Percentiles rank a stretch among this genome's conserved stretches.
Conservation (phyloP, 2,113 vertebrate genomes). For the Gracilinanus agilis region DNA sequence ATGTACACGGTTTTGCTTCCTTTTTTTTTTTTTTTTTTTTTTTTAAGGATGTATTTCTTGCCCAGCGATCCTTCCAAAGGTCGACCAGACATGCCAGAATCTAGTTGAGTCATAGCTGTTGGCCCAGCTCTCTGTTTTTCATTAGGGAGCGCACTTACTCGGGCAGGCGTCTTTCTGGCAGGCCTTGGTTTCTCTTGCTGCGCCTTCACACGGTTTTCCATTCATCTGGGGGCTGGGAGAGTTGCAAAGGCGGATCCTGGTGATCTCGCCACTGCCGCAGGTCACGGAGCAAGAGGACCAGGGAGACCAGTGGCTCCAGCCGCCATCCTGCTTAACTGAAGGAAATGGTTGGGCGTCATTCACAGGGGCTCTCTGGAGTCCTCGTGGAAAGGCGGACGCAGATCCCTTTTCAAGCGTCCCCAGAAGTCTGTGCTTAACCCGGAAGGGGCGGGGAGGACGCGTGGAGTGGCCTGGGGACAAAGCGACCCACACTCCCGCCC, state of each 20-base stretch:
- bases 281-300: constrained; percentile 99
- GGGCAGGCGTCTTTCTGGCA: constrained; percentile 93
- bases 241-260: constrained; percentile 98
- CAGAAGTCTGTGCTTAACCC: no score
- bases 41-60: not conserved
- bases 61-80: not conserved
- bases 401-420: no score
- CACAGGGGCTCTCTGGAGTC: not conserved
- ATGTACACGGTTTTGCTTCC: constrained; percentile 21
- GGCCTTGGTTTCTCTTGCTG: constrained; percentile 93
- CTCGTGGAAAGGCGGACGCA: not conserved
- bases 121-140: rapidly evolving
- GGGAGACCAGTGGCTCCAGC: constrained; percentile 99
- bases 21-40: constrained; percentile 64
- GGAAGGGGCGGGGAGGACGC: no score
- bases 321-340: constrained; percentile 97
- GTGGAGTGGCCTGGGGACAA: no score
- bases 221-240: constrained; percentile 98
- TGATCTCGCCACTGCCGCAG: constrained; percentile 94
- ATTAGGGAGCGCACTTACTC: constrained; percentile 85
- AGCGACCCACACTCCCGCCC: no score
- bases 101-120: not conserved
- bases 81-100: not conserved
- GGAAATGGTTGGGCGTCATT: constrained; percentile 53
- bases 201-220: constrained; percentile 93